Evolutionary conservation across 1,140 invertebrate genomes (phyloP).

Genomic region (Neodiprion virginianus): DNA sequence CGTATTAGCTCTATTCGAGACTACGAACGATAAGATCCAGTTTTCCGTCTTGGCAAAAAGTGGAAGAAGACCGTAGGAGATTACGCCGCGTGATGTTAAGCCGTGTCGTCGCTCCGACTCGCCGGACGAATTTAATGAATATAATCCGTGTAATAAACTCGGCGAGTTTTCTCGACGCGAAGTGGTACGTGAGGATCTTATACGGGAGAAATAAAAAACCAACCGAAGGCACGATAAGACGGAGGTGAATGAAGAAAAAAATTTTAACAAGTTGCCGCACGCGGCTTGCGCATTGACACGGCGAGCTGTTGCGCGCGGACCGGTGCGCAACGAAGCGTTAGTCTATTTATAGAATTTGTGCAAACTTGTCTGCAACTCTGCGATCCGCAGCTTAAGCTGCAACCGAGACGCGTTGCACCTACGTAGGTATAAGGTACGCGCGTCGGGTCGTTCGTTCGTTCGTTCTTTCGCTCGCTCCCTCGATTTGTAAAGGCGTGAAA

Average conservation of each 20-base stretch:
- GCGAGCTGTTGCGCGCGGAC: neutral
- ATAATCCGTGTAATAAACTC: too few species aligned
- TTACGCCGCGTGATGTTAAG: too few species aligned
- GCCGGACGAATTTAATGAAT: too few species aligned
- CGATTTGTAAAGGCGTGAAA: conserved; percentile 7
- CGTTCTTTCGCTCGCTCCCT: neutral
- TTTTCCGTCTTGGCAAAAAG: too few species aligned
- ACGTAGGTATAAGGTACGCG: neutral
- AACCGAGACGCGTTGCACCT: neutral
- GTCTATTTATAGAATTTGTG: conserved; percentile 7
- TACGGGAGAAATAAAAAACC: too few species aligned
- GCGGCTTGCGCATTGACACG: neutral
- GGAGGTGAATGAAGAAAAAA: neutral
- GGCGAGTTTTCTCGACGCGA: too few species aligned
- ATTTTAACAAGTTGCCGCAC: neutral
- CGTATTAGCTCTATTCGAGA: too few species aligned
- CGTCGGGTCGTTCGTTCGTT: too few species aligned
- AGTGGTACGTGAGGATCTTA: too few species aligned
- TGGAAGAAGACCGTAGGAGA: too few species aligned
- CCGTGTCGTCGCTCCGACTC: too few species aligned
- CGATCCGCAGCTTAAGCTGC: neutral
- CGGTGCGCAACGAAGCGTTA: conserved; percentile 1
- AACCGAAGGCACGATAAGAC: neutral
- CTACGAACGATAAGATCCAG: too few species aligned
- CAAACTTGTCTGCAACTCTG: conserved; percentile 4